Evolutionary conservation across 2,888 invertebrate genomes (phyloP).

Genomic region (Hymenopus coronatus): DNA sequence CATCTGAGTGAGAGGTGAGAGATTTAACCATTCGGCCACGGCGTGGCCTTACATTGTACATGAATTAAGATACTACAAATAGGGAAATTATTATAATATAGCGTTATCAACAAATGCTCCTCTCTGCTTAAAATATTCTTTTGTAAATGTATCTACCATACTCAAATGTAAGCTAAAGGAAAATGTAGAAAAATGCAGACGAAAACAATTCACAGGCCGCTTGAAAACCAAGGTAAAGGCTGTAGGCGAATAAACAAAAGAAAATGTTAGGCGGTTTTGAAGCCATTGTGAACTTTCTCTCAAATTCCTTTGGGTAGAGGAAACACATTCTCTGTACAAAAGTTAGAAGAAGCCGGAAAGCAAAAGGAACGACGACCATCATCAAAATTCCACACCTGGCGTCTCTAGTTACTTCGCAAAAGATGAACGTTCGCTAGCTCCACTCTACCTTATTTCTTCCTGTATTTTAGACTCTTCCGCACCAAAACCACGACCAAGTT

Average conservation of each 20-base stretch:
- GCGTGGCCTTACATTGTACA: too few species aligned
- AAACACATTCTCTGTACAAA: conserved; percentile 15
- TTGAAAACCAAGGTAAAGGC: not conserved
- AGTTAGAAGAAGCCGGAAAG: not conserved
- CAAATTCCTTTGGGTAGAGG: not conserved
- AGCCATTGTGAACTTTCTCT: not conserved
- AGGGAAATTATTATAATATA: too few species aligned
- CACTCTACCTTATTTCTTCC: conserved; percentile 23
- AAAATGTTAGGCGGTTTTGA: not conserved
- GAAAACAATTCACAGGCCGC: too few species aligned
- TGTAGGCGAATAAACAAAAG: not conserved
- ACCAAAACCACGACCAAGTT: conserved; percentile 1
- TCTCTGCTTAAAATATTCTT: too few species aligned
- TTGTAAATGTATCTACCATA: too few species aligned
- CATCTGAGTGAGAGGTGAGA: too few species aligned
- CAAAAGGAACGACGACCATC: conserved; percentile 16
- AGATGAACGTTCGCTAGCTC: conserved; percentile 26
- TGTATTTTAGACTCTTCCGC: conserved; percentile 18
- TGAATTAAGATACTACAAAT: too few species aligned
- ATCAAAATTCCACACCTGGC: conserved; percentile 32
- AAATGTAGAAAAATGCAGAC: not conserved
- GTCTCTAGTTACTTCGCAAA: conserved; percentile 23
- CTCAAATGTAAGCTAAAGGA: too few species aligned
- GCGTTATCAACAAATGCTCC: too few species aligned
- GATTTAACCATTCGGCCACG: too few species aligned